Percentiles rank a stretch among this genome's conserved stretches.
Conservation (phyloP, 2,888 invertebrate species). For the Auanema freiburgensis region DNA sequence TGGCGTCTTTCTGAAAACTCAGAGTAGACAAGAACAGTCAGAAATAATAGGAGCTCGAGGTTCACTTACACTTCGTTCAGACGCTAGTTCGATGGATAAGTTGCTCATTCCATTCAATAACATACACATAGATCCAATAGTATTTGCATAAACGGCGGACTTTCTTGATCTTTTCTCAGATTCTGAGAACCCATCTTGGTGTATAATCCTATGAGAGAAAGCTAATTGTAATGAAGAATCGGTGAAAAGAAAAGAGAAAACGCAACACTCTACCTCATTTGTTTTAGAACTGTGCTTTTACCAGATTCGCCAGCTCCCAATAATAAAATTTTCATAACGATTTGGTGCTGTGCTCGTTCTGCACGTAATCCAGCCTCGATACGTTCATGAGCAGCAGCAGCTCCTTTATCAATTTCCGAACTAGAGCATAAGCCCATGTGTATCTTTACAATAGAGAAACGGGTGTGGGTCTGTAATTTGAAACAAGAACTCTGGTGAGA, state of each 20-base stretch:
- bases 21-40: background rate
- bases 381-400: background rate
- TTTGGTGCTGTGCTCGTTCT: constrained; percentile 18
- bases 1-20: constrained; percentile 22
- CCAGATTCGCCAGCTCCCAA: constrained; percentile 88
- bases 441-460: no score
- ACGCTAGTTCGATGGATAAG: constrained; percentile 30
- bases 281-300: constrained; percentile 97
- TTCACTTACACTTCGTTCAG: no score
- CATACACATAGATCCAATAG: constrained; percentile 87
- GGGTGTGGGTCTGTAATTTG: no score
- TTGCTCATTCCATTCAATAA: constrained; percentile 37
- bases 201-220: constrained; percentile 82
- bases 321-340: constrained; percentile 43
- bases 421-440: background rate
- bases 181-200: constrained; percentile 98
- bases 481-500: no score
- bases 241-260: no score
- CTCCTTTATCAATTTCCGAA: constrained; percentile 2
- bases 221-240: background rate
- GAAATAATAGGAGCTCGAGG: no score
- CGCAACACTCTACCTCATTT: constrained; percentile 64
- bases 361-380: constrained; percentile 6
- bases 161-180: constrained; percentile 99
- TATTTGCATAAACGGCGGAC: constrained; percentile 99